These are phyloP conservation scores for Helicorthomorpha holstii DNA, from an alignment of 1,140 invertebrate genomes.

Conservation along the genomic window DNA sequence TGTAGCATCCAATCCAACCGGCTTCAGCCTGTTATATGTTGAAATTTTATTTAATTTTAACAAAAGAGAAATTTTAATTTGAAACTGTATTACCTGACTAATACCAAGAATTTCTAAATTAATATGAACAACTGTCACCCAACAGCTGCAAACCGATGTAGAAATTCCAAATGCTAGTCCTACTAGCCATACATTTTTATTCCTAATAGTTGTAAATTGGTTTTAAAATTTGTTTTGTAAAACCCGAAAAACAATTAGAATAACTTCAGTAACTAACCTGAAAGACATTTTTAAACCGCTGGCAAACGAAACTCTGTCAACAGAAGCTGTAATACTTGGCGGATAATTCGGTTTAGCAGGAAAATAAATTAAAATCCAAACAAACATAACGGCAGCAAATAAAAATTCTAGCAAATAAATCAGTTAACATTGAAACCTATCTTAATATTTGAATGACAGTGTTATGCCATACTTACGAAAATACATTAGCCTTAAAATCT, in stretches of 20 bases:
- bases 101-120: constrained; percentile 21
- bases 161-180: constrained; percentile 24
- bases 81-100: constrained; percentile 19
- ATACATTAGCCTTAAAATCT: neutral
- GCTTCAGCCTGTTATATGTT: constrained; percentile 11
- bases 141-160: constrained; percentile 26
- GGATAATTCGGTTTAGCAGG: constrained; percentile 23
- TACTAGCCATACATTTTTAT: constrained; percentile 25
- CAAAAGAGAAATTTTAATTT: neutral
- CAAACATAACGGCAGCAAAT: constrained; percentile 6
- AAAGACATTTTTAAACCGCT: neutral
- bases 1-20: constrained; percentile 25
- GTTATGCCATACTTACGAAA: neutral
- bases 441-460: neutral
- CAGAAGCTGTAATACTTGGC: constrained; percentile 20
- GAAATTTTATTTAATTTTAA: neutral
- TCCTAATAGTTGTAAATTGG: constrained; percentile 16
- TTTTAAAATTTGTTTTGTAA: neutral
- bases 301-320: neutral
- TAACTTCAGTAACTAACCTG: neutral
- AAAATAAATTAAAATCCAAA: constrained; percentile 23
- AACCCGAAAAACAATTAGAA: too few species aligned
- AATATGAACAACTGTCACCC: constrained; percentile 28
- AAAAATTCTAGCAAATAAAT: neutral
- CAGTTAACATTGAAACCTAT: neutral